phyloP scores from a whole-genome alignment of 2,113 vertebrate genomes.

The Rhizomys pruinosus region DNA sequence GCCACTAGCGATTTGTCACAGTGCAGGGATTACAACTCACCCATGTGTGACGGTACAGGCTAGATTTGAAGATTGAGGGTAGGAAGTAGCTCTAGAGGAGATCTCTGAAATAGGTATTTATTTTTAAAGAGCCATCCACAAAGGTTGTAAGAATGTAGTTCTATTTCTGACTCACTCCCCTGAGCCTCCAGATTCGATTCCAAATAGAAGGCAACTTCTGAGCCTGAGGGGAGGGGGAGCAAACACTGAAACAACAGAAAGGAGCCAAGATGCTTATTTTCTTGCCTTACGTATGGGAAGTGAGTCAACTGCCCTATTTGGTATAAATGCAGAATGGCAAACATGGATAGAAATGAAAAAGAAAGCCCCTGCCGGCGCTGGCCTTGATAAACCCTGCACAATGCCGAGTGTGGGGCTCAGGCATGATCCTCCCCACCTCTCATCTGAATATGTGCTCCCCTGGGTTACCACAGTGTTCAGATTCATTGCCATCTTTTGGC shows the following conservation, averaged over 20 bases:
- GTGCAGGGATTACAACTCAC: neutral
- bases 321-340: constrained; percentile 76
- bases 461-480: constrained; percentile 53
- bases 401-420: constrained; percentile 65
- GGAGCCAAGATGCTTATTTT: constrained; percentile 56
- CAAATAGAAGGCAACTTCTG: constrained; percentile 47
- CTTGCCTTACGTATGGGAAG: constrained; percentile 20
- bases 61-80: accelerated
- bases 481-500: constrained; percentile 30
- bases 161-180: constrained; percentile 65
- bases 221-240: neutral
- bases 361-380: constrained; percentile 63
- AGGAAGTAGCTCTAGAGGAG: neutral
- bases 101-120: neutral
- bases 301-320: constrained; percentile 58
- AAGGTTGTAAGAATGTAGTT: constrained; percentile 12
- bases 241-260: constrained; percentile 51
- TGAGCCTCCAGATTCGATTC: constrained; percentile 55
- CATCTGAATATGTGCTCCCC: constrained; percentile 42
- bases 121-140: neutral
- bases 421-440: constrained; percentile 57
- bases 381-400: constrained; percentile 71
- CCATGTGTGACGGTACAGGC: neutral
- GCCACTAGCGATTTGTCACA: neutral
- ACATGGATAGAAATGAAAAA: constrained; percentile 72